Conservation (phyloP, 1,140 invertebrate genomes). For the Platorchestia sp. region DNA sequence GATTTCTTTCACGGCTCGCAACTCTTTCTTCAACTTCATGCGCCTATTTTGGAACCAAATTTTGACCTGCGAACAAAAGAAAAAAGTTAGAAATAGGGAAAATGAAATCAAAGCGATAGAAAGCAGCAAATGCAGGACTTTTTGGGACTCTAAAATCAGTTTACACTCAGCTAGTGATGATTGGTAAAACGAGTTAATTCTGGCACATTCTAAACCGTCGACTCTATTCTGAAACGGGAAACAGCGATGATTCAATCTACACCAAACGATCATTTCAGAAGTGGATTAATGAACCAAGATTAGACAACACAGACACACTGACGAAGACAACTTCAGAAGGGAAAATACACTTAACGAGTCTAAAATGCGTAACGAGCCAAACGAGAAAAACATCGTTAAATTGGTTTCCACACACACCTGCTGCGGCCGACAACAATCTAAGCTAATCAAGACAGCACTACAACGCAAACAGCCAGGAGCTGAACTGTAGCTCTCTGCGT, state of each 20-base stretch:
- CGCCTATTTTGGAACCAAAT: conserved; percentile 75
- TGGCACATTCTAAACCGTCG: no score
- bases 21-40: conserved; percentile 98
- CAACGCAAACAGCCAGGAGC: conserved; percentile 10
- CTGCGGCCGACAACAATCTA: neutral
- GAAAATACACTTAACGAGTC: neutral
- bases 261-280: neutral
- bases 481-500: conserved; percentile 35
- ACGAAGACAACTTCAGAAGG: neutral
- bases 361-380: neutral
- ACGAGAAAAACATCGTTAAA: neutral
- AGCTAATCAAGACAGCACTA: conserved; percentile 16
- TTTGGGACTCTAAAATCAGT: neutral
- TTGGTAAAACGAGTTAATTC: neutral
- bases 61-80: conserved; percentile 67
- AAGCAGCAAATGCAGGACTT: neutral
- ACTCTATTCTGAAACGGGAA: no score
- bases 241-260: neutral
- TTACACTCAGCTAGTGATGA: neutral
- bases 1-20: conserved; percentile 92
- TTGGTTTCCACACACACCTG: neutral
- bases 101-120: no score
- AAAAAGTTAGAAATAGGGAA: neutral
- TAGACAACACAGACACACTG: neutral
- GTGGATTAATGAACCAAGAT: neutral